Evolutionary conservation across 2,113 vertebrate species (phyloP), one percentile per base, ranked within the genome.

Genomic region (Chauna torquata): DNA sequence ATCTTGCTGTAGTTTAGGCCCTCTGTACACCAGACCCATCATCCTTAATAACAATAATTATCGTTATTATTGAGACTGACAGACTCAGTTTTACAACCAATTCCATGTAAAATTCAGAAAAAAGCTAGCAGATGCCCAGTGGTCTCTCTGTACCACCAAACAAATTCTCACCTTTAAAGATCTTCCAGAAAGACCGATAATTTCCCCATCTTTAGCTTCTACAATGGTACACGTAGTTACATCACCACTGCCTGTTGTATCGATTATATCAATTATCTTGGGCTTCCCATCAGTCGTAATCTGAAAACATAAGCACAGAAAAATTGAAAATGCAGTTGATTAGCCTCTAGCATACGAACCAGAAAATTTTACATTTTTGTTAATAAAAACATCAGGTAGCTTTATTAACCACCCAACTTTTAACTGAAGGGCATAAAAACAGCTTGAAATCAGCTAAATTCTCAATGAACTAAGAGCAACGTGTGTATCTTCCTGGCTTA

Each of bases 181-280:
- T 97, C 99, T 98, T 88, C 99, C 99, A 78, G 99, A 99, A 78
- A 99, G 98, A 36, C 99, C 99, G 2, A 90, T 25, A 80, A 99
- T 97, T 92, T 98, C 98, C 27, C 98, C 99, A 44, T 99, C 99
- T 96, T 99, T 99, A 40, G 98, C 98, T 87, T 99, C 99, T 50
- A 95, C 98, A 93, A 99, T 72, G 1, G 99, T 99, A 66, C 97
- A 98, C 40, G 99, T 99, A 95, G 99, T 99, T 95, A 99, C 99
- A 83, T 99, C 99, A 16, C 99, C 99, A 82, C 99, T 99, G 96
- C 99, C 99, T 16, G 99, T 99, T 5, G 99, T 99, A 90, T 99
- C 99, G 38, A 99, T 99, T 96, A 99, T 99, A 95, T 99, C 99
- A 79, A 99, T 79, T 91, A 99, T 99, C 98, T 99, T 99, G 55